Base-by-base conservation (phyloP, 2,113 vertebrate genomes). In the Ophthalmolycus amberensis region DNA sequence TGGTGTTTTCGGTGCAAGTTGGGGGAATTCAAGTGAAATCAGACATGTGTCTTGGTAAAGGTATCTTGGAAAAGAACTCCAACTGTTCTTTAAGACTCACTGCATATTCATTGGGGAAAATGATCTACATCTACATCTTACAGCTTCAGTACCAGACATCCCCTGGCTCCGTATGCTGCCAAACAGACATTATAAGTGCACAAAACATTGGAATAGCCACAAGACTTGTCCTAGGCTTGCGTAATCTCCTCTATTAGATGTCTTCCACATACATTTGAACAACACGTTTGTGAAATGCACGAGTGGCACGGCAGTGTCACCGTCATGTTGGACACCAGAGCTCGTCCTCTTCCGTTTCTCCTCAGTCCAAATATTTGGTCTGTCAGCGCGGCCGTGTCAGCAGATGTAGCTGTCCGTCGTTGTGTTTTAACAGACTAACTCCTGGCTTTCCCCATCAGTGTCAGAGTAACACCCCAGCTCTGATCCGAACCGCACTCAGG, bases 391-490 rank as follows among this genome's bases (percentile, higher is more conserved):
- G 83, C 80, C 77, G 11, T 86, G 90, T 88, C 89, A 80, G 86
- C 70, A 85, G 91, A 87, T 89, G 84, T 90, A 91, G 77, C 88
- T 91, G 86, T 87, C 90, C 90, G 90, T 91, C 92, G 88, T 22
- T 64, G 79, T 87, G 85, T 88, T 92, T 89, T 89, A 93, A 88
- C 89, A 92, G 88, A 92, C 93, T 91, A 85, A 93, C 90, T 92
- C 87, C 84, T 88, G 80, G 83, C 80, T 90, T 83, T 77, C 87
- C 77, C 89, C 79, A 76, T 92, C 89, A 91, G 85, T 88, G 90
- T 90, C 91, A 88, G 56, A 88, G 84, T 86, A 82, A 89, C 90
- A 87, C 85, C 76, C 81, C 71, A 25, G 79, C 83, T 92, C 92
- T 92, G 89, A 92, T 93, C 87, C 63, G 14, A 67, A 85, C 88